Evolutionary conservation across 2,888 invertebrate species (phyloP), one percentile per base, ranked within the genome.

Genomic region (Tiliacea aurago): DNA sequence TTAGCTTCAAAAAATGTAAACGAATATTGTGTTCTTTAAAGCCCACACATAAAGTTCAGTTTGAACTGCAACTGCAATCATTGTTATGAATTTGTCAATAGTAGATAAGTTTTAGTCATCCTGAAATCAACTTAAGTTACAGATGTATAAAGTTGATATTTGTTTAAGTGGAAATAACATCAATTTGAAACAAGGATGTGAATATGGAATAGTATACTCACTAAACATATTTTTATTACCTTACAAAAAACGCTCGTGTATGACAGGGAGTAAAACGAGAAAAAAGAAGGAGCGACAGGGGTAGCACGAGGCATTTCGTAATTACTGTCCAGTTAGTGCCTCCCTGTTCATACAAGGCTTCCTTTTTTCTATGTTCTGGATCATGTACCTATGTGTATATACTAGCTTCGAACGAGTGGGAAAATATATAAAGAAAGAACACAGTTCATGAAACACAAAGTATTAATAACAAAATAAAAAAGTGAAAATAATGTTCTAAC

Each of bases 301-400:
- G 28, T 58, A 53, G 56, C 23, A 69, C 23, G 66, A 63, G 49
- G 70, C 55, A 80, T 79, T 75, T 76, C 55, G 58, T 79, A 79
- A 80, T 80, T 64, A 80, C 76, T 45, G 80, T 68, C 66, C 81
- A 59, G 70, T 75, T 66, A 58, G 51, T 69, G n/a, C 43, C 23
- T 68, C 64, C 37, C 10, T 61, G 79, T 79, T 64, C 53, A 59
- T 64, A 43, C 43, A 13, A 47, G 18, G 13, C 20, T 65, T 41
- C 28, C 55, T 41, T 73, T 59, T 49, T 9, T 37, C 10, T 15
- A 20, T 65, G 4, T 51, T 59, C 18, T 49, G 33, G 5, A 20
- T 28, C 18, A 7, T 37, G 43, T 67, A 45, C 11, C 10, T 70
- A 3, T 10, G n/a, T 13, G 37, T 18, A 18, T 7, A 20, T 43